A percentile compares a stretch with the other conserved stretches of the same genome.
These are phyloP conservation scores for Salvelinus namaycush DNA, from an alignment of 2,113 vertebrate genomes.

Conservation along the genomic window DNA sequence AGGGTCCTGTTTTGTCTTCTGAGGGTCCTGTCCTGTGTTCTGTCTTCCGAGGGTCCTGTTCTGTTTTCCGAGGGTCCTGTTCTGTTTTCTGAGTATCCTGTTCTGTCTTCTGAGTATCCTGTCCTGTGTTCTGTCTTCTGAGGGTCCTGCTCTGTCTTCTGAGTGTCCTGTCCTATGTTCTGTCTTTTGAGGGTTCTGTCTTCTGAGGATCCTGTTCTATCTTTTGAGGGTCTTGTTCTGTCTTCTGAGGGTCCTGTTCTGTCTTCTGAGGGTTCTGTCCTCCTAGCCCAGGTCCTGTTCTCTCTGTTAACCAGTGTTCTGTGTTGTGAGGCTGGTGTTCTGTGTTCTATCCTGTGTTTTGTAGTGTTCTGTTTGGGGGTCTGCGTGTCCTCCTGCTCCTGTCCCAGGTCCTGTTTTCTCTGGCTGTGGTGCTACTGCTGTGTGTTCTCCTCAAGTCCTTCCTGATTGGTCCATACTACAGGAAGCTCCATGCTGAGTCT, in stretches of 20 bases:
- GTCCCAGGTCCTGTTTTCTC: constrained; percentile 83
- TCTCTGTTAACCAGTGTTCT: constrained; percentile 9
- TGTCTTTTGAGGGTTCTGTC: not conserved
- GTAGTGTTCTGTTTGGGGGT: constrained; percentile 76
- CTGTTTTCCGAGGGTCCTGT: not conserved
- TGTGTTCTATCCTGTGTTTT: constrained; percentile 16
- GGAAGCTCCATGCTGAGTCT: constrained; percentile 87
- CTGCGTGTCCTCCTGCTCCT: constrained; percentile 82
- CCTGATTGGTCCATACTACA: constrained; percentile 90
- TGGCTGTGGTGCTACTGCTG: constrained; percentile 84
- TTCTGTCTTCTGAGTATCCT: not conserved
- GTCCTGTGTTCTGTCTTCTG: constrained; percentile 9
- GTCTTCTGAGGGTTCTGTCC: too few relatives aligned
- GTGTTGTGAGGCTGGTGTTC: not conserved
- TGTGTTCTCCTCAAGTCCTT: constrained; percentile 85
- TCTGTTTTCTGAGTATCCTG: too few relatives aligned
- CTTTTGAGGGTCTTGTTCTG: not conserved
- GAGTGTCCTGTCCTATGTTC: not conserved
- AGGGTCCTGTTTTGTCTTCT: too few relatives aligned
- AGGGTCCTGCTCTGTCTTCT: not conserved
- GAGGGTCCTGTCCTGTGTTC: too few relatives aligned
- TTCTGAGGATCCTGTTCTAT: not conserved
- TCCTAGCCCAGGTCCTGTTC: not conserved
- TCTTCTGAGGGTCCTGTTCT: not conserved
- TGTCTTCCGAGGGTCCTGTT: not conserved